Base-by-base conservation (phyloP, 2,888 invertebrate genomes). In the Chrysotoxum bicinctum region DNA sequence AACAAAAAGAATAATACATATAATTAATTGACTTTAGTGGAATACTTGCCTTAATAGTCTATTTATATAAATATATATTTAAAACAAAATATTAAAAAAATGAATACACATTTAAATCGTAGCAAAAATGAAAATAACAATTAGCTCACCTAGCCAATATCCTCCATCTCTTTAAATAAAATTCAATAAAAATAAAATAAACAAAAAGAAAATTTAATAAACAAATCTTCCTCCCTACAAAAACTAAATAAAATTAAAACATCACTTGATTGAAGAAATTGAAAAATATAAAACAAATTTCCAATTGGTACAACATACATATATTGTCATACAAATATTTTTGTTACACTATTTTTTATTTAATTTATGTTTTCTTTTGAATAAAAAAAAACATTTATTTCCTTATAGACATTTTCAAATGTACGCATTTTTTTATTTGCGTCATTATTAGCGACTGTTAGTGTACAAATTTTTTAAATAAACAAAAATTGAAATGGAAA, bases 11-110 rank as follows among this genome's bases (percentile, higher is more conserved):
- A 85, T 76, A 82, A 81, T 76, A 87, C 77, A 85, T 83, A 78
- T 74, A 81, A 84, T 83, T 82, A 85, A 87, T 87, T 87, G 84
- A 87, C 87, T 85, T 87, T 87, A 87, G 87, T 87, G 87, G 82
- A 87, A 87, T 87, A 87, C 87, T 87, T 87, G 87, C 87, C 87
- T 87, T 87, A 87, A 87, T 87, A 87, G 87, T 87, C 87, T 87
- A 87, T 87, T 87, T 87, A 87, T 87, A 84, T 79, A 87, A 87
- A 87, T 74, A 82, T 82, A 82, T 86, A 79, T 74, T 62, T 19
- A 78, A 84, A 54, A 82, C 69, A 64, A 78, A 80, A 58, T 75
- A 64, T 45, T 62, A 70, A 68, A 45, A 68, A 45, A 48, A 69
- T 70, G 64, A 62, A 48, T 56, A 87, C 84, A 83, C 85, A 87